phyloP scores from a whole-genome alignment of 2,113 vertebrate species.

The Eubucco bourcierii region DNA sequence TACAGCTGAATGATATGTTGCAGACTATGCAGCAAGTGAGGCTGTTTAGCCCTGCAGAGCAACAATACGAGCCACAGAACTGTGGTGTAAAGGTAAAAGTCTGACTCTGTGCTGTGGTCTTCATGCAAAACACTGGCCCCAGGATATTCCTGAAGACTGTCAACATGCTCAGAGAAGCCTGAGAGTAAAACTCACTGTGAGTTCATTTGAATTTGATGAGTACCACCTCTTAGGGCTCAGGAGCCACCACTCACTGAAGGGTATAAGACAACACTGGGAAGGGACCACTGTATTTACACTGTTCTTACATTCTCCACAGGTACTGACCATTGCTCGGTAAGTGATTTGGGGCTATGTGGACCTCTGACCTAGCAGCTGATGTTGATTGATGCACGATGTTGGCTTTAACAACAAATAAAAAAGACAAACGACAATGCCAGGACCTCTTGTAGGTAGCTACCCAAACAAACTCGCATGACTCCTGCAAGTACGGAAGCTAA shows the following conservation, averaged over 20 bases:
- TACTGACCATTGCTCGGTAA: background rate
- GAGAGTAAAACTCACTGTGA: background rate
- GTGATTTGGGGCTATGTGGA: background rate
- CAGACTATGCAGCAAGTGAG: background rate
- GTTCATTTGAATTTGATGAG: background rate
- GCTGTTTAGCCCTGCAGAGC: background rate
- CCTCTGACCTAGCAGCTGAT: background rate
- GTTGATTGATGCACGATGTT: background rate
- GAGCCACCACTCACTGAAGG: background rate
- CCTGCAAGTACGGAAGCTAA: background rate
- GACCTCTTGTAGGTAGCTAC: background rate
- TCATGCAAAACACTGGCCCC: background rate
- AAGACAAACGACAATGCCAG: background rate
- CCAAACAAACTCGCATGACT: background rate
- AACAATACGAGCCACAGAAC: background rate
- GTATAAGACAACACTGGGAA: background rate
- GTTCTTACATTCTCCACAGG: background rate
- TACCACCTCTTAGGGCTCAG: background rate
- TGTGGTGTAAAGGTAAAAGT: fast-evolving
- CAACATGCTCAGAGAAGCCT: background rate
- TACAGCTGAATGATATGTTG: fast-evolving
- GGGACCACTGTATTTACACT: background rate
- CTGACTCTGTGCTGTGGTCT: background rate
- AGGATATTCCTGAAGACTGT: background rate
- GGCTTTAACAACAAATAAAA: background rate